These are phyloP conservation scores for Alsophila aescularia DNA, from an alignment of 2,888 invertebrate genomes.

Conservation along the genomic window DNA sequence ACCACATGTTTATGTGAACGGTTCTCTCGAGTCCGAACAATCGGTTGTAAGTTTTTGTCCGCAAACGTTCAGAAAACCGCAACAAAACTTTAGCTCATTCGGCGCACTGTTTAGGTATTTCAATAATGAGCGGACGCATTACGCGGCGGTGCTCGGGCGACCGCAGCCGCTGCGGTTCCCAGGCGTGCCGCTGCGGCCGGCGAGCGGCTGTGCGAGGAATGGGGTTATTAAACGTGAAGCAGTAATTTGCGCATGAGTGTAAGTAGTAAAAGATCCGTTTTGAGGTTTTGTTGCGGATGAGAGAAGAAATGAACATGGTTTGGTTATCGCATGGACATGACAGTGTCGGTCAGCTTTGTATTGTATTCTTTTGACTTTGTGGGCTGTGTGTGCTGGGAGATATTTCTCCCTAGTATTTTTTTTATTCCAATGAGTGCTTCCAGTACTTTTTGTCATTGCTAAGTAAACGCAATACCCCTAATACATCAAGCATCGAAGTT, in stretches of 20 bases:
- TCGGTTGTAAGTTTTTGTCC: conserved; percentile 8
- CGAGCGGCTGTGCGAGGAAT: not conserved
- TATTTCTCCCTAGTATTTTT: no score
- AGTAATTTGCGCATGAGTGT: conserved; percentile 4
- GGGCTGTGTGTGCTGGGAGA: no score
- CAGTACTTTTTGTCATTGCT: no score
- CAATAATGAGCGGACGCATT: conserved; percentile 34
- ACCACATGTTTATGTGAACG: conserved; percentile 3
- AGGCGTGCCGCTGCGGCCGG: not conserved
- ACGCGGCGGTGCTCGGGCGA: not conserved
- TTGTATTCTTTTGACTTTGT: no score
- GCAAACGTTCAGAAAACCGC: conserved; percentile 12
- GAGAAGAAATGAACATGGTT: not conserved
- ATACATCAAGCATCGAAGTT: no score
- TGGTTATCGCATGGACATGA: not conserved
- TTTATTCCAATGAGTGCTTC: no score
- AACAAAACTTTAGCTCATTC: conserved; percentile 8
- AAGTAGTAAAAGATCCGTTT: conserved; percentile 7
- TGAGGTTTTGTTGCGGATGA: not conserved
- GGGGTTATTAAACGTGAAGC: conserved; percentile 19
- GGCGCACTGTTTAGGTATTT: conserved; percentile 20
- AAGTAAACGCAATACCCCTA: no score
- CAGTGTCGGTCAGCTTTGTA: not conserved
- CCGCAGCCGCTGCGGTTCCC: not conserved
- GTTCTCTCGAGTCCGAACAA: not conserved